phyloP scores from a whole-genome alignment of 2,797 vertebrate genomes.

The Sebastes paucispinis region DNA sequence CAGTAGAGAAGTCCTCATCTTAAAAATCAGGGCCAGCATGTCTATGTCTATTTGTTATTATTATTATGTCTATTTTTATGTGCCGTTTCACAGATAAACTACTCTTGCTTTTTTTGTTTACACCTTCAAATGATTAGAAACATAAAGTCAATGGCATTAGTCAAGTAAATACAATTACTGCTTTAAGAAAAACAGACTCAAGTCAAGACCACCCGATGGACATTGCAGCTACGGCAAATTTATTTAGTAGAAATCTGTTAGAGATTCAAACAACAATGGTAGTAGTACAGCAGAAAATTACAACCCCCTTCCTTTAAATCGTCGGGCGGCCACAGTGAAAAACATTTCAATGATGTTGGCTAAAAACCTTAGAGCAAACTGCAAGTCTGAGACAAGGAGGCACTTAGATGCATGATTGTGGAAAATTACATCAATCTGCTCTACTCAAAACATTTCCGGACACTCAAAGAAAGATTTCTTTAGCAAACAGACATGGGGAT shows the following conservation, averaged over 20 bases:
- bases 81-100: slow-evolving; percentile 1
- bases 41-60: too few species aligned
- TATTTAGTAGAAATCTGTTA: slow-evolving; percentile 67
- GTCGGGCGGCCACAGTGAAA: background rate
- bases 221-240: slow-evolving; percentile 36
- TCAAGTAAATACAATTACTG: background rate
- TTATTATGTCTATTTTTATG: slow-evolving; percentile 8
- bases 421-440: slow-evolving; percentile 17
- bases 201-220: background rate
- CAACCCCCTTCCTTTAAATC: background rate
- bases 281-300: slow-evolving; percentile 5
- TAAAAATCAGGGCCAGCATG: background rate
- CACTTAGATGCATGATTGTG: slow-evolving; percentile 55
- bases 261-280: background rate
- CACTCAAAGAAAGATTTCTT: slow-evolving; percentile 25
- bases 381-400: slow-evolving; percentile 48
- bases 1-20: background rate
- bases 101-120: background rate
- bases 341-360: background rate
- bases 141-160: background rate
- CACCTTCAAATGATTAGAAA: background rate
- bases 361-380: background rate
- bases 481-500: background rate
- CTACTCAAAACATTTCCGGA: slow-evolving; percentile 8
- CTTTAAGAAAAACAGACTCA: background rate